Evolutionary conservation across 92 coral and sea anemone genomes (phyloP).

Genomic region (Galaxea fascicularis): DNA sequence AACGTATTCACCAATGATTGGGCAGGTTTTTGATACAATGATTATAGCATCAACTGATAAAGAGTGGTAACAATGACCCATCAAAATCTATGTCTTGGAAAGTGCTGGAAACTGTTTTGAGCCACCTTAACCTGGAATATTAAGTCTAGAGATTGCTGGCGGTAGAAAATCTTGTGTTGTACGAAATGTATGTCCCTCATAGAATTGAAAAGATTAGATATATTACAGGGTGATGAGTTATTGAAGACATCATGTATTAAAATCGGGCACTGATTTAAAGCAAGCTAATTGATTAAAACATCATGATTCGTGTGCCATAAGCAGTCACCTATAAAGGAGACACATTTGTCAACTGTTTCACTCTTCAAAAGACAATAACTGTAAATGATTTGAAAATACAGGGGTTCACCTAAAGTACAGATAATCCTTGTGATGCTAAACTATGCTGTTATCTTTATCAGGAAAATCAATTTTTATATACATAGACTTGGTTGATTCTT

Average conservation of each 20-base stretch:
- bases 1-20: no score
- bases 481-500: constrained; percentile 1
- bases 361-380: background rate
- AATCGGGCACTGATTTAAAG: constrained; percentile 3
- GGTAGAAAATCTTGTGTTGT: constrained; percentile 7
- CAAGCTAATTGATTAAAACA: background rate
- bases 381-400: background rate
- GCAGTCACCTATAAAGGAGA: background rate
- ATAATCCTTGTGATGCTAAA: background rate
- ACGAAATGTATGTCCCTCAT: background rate
- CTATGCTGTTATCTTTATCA: background rate
- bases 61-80: no score
- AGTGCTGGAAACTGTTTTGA: no score
- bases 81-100: no score
- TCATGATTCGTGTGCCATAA: background rate
- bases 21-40: no score
- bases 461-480: background rate
- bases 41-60: no score
- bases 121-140: constrained; percentile 4
- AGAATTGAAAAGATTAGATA: constrained; percentile 7
- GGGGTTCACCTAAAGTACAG: background rate
- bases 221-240: constrained; percentile 9
- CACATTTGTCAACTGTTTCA: background rate
- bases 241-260: constrained; percentile 19
- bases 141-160: background rate